A percentile compares a stretch with the other conserved stretches of the same genome.
These are phyloP conservation scores for Himalopsyche kuldschensis DNA, from an alignment of 2,888 invertebrate genomes.

Conservation along the genomic window DNA sequence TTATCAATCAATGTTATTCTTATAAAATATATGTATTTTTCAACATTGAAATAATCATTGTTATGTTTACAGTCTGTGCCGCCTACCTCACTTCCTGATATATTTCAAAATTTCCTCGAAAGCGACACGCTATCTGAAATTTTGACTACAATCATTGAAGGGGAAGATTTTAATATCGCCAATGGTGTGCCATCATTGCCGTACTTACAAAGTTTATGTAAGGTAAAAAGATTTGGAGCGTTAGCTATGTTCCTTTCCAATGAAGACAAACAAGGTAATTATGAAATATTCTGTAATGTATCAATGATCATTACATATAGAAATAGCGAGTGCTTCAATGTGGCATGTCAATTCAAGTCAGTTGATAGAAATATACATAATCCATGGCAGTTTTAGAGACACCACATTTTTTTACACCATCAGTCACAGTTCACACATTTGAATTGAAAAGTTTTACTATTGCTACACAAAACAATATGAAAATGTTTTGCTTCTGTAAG, in stretches of 20 bases:
- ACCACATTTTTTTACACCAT: too few relatives aligned
- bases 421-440: too few relatives aligned
- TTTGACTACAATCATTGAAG: constrained; percentile 52
- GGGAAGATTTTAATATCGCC: constrained; percentile 51
- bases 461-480: too few relatives aligned
- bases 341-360: too few relatives aligned
- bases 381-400: too few relatives aligned
- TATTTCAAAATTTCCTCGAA: constrained; percentile 71
- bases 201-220: constrained; percentile 58
- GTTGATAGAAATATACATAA: too few relatives aligned
- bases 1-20: not conserved
- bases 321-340: too few relatives aligned
- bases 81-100: constrained; percentile 59
- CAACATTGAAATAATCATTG: not conserved
- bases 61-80: constrained; percentile 57
- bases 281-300: not conserved
- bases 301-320: not conserved
- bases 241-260: constrained; percentile 65
- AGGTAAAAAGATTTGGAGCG: constrained; percentile 67
- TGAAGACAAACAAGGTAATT: constrained; percentile 62
- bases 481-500: not conserved
- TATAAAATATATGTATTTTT: not conserved
- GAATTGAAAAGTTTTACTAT: too few relatives aligned
- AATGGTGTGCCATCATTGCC: constrained; percentile 48
- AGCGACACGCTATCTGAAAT: constrained; percentile 65